A percentile compares a stretch with the other conserved stretches of the same genome.
Evolutionary conservation across 2,797 vertebrate species (phyloP).

Genomic region (Hypotaenidia okinawae): DNA sequence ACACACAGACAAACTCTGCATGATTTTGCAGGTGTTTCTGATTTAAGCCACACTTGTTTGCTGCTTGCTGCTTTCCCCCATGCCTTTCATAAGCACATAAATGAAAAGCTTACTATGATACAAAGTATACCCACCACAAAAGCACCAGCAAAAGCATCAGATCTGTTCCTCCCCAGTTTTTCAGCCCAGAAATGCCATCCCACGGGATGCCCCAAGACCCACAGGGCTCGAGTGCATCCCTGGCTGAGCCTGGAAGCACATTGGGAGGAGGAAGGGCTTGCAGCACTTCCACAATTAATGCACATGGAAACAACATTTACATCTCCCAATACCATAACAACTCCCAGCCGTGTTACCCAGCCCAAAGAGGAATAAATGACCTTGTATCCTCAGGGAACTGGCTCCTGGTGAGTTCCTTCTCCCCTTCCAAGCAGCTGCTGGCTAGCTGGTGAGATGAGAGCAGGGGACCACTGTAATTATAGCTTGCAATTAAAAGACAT

Average conservation of each 20-base stretch:
- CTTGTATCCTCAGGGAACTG: background rate
- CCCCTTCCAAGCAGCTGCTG: background rate
- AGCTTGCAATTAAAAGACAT: background rate
- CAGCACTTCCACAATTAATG: rapidly evolving
- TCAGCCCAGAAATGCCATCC: background rate
- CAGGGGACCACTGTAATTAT: background rate
- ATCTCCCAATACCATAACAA: rapidly evolving
- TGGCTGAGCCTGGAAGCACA: background rate
- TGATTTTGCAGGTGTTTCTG: constrained; percentile 71
- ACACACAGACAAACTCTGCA: constrained; percentile 19
- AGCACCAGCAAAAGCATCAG: constrained; percentile 17
- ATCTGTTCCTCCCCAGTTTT: background rate
- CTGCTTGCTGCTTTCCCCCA: constrained; percentile 37
- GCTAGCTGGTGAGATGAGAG: background rate
- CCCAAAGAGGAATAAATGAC: rapidly evolving
- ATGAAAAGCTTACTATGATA: constrained; percentile 1
- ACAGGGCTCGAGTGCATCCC: rapidly evolving
- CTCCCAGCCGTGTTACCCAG: background rate
- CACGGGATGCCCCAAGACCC: rapidly evolving
- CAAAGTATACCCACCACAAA: constrained; percentile 19
- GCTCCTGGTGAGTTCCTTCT: background rate
- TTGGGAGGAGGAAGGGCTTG: background rate
- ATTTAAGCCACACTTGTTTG: constrained; percentile 73
- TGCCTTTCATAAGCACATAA: constrained; percentile 37
- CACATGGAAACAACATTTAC: rapidly evolving